Evolutionary conservation across 2,888 invertebrate genomes (phyloP), one percentile per base, ranked within the genome.

Genomic region (Marronus borbonicus): DNA sequence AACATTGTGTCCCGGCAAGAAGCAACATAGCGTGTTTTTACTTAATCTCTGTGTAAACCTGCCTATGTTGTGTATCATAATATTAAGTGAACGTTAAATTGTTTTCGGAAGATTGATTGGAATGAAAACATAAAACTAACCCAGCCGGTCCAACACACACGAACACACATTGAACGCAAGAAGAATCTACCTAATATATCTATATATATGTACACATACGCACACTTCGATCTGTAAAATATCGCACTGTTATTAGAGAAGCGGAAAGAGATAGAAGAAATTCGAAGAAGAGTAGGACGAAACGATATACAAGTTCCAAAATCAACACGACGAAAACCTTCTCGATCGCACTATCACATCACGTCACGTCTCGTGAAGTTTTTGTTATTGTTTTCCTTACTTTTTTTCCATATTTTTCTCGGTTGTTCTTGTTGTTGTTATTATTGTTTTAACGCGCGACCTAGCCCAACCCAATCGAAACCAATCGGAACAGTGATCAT

Each of bases 51-150:
- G 94, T 93, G 94, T 94, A 94, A 94, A 94, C 94, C 92, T 90
- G 90, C 89, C 89, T 90, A 93, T 94, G 94, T 94, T 94, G 94
- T 94, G 94, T 94, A 93, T 94, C 93, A 92, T 93, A 94, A 94
- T 94, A 94, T 92, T 88, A 87, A 88, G 87, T 88, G 88, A 88
- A 90, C 91, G 91, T 91, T 90, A 91, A 90, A 91, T 90, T 91
- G 92, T 92, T 91, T 92, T 89, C 85, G 86, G 86, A 88, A 88
- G 88, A 88, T 87, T 87, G 89, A 88, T 88, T 88, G 86, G 87
- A 88, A 87, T 87, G 88, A 88, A 88, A 88, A 88, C 88, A 86
- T 82, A 84, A 83, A 83, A 84, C 83, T 66, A 64, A 55, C 65
- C 62, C 66, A 44, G 12, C 20, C 72, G 44, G 39, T 39, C 52